Base-by-base conservation (phyloP, 2,113 vertebrate genomes). In the Cinclus cinclus region DNA sequence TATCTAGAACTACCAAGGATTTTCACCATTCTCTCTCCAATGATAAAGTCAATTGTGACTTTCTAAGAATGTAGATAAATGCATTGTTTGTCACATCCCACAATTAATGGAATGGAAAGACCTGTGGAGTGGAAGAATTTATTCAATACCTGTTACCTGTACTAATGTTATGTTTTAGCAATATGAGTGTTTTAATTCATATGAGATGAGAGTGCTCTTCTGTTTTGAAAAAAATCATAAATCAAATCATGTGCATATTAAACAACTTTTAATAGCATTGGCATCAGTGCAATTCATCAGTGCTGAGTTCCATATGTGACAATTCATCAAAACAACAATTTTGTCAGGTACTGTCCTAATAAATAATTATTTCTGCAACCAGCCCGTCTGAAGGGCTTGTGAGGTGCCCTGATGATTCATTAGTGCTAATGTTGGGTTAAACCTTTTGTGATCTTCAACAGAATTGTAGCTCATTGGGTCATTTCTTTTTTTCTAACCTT, bases 281-380 rank as follows among this genome's bases (percentile, higher is more conserved):
- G 79, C 11, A 23, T 89, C 78, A 84, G 60, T 74, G 89, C 52
- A 95, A 78, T 97, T 94, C 63, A 89, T 97, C 95, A 95, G 81
- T 79, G 94, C 37, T 11, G 30, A 84, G 62, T 71, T 96, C 68
- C 74, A 27, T 49, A 63, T 89, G 65, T 96, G 91, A 87, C 89
- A 94, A 83, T 97, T 96, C 87, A 97, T 96, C 95, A 96, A 90
- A 97, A 65, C 86, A 96, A 81, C n/a, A 91, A 74, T 91, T 84
- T 87, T 96, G 83, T 88, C 37, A 52, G 70, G 83, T 77, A 39
- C 21, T 95, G 67, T 77, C 83, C 85, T 81, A 64, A 65, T 91
- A 97, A 96, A 96, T 93, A 96, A 97, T 96, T 96, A 91, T 97
- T 96, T 97, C 84, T 89, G 62, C 21, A 15, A 41, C 55, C 35